phyloP scores from a whole-genome alignment of 2,113 vertebrate species.

The Toxostoma redivivum region DNA sequence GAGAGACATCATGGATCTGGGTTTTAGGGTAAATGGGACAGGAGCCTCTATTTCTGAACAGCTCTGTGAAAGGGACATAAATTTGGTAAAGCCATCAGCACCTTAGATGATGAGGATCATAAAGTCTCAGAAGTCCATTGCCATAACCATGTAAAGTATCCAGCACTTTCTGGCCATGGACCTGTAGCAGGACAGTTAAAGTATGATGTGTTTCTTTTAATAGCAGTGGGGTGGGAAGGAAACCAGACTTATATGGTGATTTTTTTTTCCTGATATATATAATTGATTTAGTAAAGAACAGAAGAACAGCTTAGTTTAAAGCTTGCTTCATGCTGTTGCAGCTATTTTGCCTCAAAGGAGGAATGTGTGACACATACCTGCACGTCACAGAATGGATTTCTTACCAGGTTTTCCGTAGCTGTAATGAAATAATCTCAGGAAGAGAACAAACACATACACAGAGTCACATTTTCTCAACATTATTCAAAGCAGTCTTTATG shows the following conservation, averaged over 20 bases:
- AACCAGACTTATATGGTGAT: neutral
- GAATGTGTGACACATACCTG: neutral
- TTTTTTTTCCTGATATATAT: neutral
- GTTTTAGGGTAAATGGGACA: neutral
- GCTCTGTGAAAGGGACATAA: neutral
- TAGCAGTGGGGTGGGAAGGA: no score
- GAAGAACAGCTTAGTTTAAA: neutral
- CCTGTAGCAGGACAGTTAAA: neutral
- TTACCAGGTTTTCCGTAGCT: neutral
- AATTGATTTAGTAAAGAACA: neutral
- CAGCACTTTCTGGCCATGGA: neutral
- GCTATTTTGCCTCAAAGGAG: neutral
- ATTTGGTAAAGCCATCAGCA: neutral
- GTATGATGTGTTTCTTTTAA: neutral
- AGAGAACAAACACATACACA: neutral
- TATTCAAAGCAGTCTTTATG: neutral
- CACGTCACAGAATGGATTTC: neutral
- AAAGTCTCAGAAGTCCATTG: neutral
- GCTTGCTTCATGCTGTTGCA: neutral
- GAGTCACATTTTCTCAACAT: neutral
- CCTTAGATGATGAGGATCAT: neutral
- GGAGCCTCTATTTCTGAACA: neutral
- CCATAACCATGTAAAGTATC: neutral
- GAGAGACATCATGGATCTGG: neutral
- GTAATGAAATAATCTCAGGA: neutral